Base-by-base conservation (phyloP, 2,797 vertebrate species). In the Poecilia picta region DNA sequence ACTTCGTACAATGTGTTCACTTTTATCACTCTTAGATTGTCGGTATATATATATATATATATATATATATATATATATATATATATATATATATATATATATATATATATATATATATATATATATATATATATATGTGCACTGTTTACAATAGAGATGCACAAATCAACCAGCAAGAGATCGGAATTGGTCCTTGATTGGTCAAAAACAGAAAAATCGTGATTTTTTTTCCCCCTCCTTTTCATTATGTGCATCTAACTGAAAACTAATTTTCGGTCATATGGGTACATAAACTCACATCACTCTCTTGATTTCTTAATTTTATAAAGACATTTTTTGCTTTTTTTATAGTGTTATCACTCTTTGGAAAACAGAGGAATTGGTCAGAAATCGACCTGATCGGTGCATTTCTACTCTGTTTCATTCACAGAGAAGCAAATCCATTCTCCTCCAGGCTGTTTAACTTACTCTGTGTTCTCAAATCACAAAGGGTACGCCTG, bases 1-100 rank as follows among this genome's bases (percentile, higher is more conserved):
- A 86, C 88, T 89, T 84, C 75, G 77, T 88, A 73, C 87, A 85
- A 76, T 81, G 76, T 80, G 83, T 84, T 83, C 79, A 87, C 87
- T 88, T 78, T 73, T n/a, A 16, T 76, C 73, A 55, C 76, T 43
- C 43, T 81, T 81, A 74, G 75, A 83, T 72, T 53, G 53, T 59
- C 4, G 5, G 68, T 45, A 39, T 39, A 39, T 3, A 39, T n/a
- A 39, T 39, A 39, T 39, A 39, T 4, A 39, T 4, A 39, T 39
- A 39, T 39, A 39, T 39, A 39, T 39, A 39, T 39, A 33, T 33
- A 33, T 33, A 33, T 33, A 39, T 39, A 39, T 39, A 39, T 4
- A 39, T 4, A 39, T 39, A 39, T 39, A 39, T 39, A 39, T 3
- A 41, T 6, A 41, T 7, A 41, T 41, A 7, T 41, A 41, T 41